Base-by-base conservation (phyloP, 2,797 vertebrate genomes). In the Toxotes lorentzi region DNA sequence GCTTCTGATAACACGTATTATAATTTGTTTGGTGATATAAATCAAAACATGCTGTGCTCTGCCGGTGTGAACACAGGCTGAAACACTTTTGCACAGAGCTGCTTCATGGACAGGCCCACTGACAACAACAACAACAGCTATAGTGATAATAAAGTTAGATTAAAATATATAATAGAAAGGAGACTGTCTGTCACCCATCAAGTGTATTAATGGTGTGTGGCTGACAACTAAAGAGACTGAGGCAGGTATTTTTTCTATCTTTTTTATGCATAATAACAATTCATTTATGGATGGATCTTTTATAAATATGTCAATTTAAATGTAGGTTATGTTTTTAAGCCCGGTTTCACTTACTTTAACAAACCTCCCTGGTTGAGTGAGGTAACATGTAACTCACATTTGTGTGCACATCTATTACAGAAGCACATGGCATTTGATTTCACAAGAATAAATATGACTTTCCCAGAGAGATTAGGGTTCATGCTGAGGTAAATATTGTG, bases 31-130 rank as follows among this genome's bases (percentile, higher is more conserved):
- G 23, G 2, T 45, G 13, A 11, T 51, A 43, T 58, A 21, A 41
- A 45, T 54, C 2, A 41, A 19, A 12, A 23, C 40, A 13, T 54
- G 24, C 23, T 53, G 23, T 30, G 24, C 51, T 30, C 51, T 54
- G 24, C 3, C 50, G 53, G 43, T 40, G 35, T 57, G 23, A 32
- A 45, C 59, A 73, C 69, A 70, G 40, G 70, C 57, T 57, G 38
- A 43, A 76, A 69, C 61, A 38, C 24, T 63, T 40, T 32, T n/a
- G 7, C 50, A 40, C 14, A n/a, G 4, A 9, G 8, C 8, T 79
- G 24, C 48, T 45, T 21, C 16, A 23, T 13, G 51, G 50, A 40
- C 41, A 32, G 45, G 40, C 35, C 21, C 3, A 9, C n/a, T 19
- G 16, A n/a, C 13, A 71, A 14, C 43, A 57, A 14, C 43, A 57